These are phyloP conservation scores for Sardina pilchardus DNA, from an alignment of 2,113 vertebrate species.

Conservation along the genomic window DNA sequence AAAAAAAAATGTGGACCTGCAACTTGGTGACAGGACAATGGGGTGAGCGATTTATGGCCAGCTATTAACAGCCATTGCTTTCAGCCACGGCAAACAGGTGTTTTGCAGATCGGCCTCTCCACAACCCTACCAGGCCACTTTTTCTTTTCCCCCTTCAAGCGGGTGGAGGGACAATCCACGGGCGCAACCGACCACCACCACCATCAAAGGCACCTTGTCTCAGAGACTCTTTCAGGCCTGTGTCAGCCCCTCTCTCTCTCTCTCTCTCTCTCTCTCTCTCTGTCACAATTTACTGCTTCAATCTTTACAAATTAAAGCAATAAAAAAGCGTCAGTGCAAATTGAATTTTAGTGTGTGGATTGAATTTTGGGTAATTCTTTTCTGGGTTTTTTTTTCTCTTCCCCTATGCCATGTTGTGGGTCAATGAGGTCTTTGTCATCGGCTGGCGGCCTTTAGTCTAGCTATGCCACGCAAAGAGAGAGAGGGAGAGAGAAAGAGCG, in stretches of 20 bases:
- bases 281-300: constrained; percentile 36
- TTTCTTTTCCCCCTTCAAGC: constrained; percentile 48
- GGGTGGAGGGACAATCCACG: not conserved
- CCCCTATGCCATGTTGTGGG: not conserved
- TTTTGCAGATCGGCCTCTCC: constrained; percentile 61
- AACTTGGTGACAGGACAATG: constrained; percentile 72
- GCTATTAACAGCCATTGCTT: constrained; percentile 67
- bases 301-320: constrained; percentile 27
- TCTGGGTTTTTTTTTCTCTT: not conserved
- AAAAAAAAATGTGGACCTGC: constrained; percentile 58
- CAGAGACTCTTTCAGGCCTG: not conserved
- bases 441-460: constrained; percentile 6
- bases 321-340: constrained; percentile 41
- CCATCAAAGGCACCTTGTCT: constrained; percentile 38
- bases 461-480: not conserved
- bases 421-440: constrained; percentile 49
- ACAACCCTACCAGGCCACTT: constrained; percentile 49
- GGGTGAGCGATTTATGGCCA: constrained; percentile 70
- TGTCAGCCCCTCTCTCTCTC: constrained; percentile 18
- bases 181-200: constrained; percentile 14
- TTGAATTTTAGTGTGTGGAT: constrained; percentile 47
- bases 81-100: constrained; percentile 72
- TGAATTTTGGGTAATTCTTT: constrained; percentile 46
- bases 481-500: not conserved
- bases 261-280: not conserved